Evolutionary conservation across 2,888 invertebrate genomes (phyloP).

Genomic region (Brachyptera putata): DNA sequence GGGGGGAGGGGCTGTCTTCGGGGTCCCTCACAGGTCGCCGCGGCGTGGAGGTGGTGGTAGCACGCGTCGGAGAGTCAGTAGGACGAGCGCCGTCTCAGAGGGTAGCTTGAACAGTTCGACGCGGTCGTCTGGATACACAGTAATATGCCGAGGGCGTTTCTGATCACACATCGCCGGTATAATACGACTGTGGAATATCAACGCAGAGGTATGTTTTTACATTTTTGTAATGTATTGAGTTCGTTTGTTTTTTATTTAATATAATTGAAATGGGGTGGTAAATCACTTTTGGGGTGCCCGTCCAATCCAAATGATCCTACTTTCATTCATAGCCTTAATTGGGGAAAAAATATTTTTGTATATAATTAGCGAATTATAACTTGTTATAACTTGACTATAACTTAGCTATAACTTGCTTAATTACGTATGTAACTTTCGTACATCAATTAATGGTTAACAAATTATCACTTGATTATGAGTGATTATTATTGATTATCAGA

Average conservation of each 20-base stretch:
- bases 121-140: neutral
- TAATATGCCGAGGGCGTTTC: slow-evolving; percentile 60
- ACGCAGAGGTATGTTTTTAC: slow-evolving; percentile 42
- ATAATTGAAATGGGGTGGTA: no score
- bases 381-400: neutral
- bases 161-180: slow-evolving; percentile 59
- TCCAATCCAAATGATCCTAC: no score
- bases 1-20: neutral
- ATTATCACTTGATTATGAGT: no score
- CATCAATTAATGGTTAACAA: neutral
- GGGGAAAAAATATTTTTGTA: no score
- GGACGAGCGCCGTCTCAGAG: neutral
- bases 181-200: slow-evolving; percentile 44
- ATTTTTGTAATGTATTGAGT: no score
- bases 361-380: no score
- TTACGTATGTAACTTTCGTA: neutral
- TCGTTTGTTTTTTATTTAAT: no score
- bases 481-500: no score
- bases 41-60: slow-evolving; percentile 1
- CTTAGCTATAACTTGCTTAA: no score
- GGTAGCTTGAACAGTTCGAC: neutral
- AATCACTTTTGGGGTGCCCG: no score
- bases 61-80: slow-evolving; percentile 22
- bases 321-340: no score
- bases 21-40: slow-evolving; percentile 10